phyloP scores from a whole-genome alignment of 1,140 invertebrate genomes.

The Achatina immaculata region DNA sequence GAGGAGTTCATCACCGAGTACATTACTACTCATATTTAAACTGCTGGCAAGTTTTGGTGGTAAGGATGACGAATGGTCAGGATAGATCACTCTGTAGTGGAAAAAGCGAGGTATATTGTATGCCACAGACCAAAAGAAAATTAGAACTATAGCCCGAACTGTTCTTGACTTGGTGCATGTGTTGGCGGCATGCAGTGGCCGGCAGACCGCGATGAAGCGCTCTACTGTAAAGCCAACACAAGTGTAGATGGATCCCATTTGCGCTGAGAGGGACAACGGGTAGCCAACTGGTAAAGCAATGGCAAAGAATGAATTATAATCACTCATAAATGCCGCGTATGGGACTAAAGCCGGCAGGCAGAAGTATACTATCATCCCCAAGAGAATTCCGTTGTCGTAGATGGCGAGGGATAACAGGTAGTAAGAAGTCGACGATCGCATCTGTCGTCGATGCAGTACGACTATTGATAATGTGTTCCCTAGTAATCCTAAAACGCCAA shows the following conservation, averaged over 20 bases:
- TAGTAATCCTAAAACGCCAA: constrained; percentile 73
- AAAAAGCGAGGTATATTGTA: constrained; percentile 80
- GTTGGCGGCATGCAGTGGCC: constrained; percentile 84
- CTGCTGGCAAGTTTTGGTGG: too few relatives aligned
- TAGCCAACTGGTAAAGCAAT: constrained; percentile 69
- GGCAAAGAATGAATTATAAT: constrained; percentile 76
- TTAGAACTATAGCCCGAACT: constrained; percentile 76
- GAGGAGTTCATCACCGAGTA: too few relatives aligned
- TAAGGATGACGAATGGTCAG: too few relatives aligned
- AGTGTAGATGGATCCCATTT: constrained; percentile 87
- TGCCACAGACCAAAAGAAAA: constrained; percentile 77
- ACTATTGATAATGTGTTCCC: constrained; percentile 67
- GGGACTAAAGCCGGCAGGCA: constrained; percentile 78
- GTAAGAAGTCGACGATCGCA: constrained; percentile 67
- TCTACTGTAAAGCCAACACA: constrained; percentile 84
- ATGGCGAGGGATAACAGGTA: constrained; percentile 68
- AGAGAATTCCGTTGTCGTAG: constrained; percentile 66
- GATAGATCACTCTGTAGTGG: constrained; percentile 73
- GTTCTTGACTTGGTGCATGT: constrained; percentile 78
- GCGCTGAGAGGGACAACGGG: constrained; percentile 79
- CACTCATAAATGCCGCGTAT: constrained; percentile 82
- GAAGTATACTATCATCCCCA: constrained; percentile 83
- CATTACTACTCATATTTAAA: too few relatives aligned
- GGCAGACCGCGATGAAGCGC: constrained; percentile 83
- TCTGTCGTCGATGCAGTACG: constrained; percentile 64